Conservation (phyloP, 2,797 vertebrate genomes). For the Morelia viridis region DNA sequence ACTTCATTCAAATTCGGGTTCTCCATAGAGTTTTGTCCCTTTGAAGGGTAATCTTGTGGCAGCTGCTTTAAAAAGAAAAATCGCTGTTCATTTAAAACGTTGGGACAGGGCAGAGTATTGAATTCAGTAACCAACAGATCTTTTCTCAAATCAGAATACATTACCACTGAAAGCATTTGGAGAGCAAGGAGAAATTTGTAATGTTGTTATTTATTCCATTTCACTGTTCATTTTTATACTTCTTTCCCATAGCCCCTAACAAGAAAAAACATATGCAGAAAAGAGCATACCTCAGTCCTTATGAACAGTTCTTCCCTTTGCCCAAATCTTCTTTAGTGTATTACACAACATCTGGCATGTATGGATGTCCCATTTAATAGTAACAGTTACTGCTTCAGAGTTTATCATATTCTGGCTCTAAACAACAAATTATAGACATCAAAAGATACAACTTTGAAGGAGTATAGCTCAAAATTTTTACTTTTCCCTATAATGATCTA, state of each 20-base stretch:
- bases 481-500: neutral
- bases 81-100: neutral
- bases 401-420: neutral
- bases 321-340: neutral
- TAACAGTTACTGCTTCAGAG: neutral
- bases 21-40: neutral
- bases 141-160: neutral
- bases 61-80: neutral
- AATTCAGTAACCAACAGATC: neutral
- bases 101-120: neutral
- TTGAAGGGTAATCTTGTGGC: neutral
- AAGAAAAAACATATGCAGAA: neutral
- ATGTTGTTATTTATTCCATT: neutral
- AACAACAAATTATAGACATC: neutral
- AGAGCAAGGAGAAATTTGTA: neutral
- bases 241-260: neutral
- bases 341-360: neutral
- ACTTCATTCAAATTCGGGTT: neutral
- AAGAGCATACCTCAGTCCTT: neutral
- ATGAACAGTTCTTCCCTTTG: neutral
- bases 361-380: neutral
- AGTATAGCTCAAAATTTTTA: neutral
- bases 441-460: neutral
- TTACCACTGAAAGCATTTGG: neutral
- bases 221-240: neutral